Percentiles rank a stretch among this genome's conserved stretches.
Evolutionary conservation across 2,113 vertebrate genomes (phyloP).

Genomic region (Neolamprologus sp.): DNA sequence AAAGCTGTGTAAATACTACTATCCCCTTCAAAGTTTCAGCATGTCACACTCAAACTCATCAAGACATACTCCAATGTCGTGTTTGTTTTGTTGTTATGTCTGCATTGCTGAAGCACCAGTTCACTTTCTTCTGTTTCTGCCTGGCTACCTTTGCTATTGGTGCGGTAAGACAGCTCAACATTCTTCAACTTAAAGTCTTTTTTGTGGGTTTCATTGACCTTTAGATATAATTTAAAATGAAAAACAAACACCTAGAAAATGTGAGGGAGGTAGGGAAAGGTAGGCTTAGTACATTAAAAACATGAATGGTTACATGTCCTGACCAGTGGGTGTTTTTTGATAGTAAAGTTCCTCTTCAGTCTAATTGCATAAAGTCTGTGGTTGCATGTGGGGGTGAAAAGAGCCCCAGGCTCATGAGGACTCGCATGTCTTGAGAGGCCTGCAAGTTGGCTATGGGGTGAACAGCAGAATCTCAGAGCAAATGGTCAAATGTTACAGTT

Average conservation of each 20-base stretch:
- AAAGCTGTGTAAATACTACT: background rate
- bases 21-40: background rate
- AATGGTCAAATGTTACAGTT: background rate
- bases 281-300: background rate
- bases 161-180: background rate
- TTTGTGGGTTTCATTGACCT: background rate
- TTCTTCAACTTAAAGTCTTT: background rate
- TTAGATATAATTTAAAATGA: background rate
- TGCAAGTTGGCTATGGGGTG: background rate
- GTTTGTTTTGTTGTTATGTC: background rate
- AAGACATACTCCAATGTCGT: background rate
- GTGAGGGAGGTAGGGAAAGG: background rate
- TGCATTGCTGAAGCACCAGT: background rate
- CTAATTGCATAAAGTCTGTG: background rate
- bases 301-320: background rate
- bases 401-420: background rate
- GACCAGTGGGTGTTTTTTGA: background rate
- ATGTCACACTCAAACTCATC: background rate
- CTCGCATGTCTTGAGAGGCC: background rate
- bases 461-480: background rate
- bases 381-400: background rate
- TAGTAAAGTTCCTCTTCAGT: background rate
- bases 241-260: background rate
- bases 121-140: background rate
- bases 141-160: background rate